Evolutionary conservation across 2,113 vertebrate species (phyloP).

Genomic region (Pogona vitticeps): DNA sequence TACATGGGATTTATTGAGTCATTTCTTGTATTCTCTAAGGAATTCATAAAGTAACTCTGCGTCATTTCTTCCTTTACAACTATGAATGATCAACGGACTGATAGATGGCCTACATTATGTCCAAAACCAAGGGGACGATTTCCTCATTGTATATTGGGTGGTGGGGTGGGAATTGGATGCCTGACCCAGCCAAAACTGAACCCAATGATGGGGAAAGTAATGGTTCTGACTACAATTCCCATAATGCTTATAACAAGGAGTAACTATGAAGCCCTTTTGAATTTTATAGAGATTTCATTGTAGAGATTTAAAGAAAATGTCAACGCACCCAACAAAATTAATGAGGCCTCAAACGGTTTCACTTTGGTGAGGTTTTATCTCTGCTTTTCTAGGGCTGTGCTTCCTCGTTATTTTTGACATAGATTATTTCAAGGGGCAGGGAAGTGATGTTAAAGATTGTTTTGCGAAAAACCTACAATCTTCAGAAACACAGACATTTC

Average conservation of each 20-base stretch:
- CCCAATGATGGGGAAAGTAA: too few relatives aligned
- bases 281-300: background rate
- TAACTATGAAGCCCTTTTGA: background rate
- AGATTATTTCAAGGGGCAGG: background rate
- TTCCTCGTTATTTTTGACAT: background rate
- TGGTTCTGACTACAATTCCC: too few relatives aligned
- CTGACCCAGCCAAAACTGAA: background rate
- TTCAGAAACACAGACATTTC: constrained; percentile 51
- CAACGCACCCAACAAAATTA: background rate
- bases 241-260: too few relatives aligned
- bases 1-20: constrained; percentile 11
- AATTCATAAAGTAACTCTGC: constrained; percentile 41
- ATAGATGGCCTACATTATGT: background rate
- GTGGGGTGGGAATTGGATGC: too few relatives aligned
- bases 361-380: background rate
- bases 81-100: constrained; percentile 3
- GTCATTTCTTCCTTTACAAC: constrained; percentile 28
- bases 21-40: constrained; percentile 33
- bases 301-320: background rate
- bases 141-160: background rate
- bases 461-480: constrained; percentile 39
- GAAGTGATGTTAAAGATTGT: background rate
- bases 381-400: background rate
- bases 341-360: background rate
- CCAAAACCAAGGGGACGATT: constrained; percentile 14